Conservation (phyloP, 2,888 invertebrate genomes). For the Cephus pulcher region DNA sequence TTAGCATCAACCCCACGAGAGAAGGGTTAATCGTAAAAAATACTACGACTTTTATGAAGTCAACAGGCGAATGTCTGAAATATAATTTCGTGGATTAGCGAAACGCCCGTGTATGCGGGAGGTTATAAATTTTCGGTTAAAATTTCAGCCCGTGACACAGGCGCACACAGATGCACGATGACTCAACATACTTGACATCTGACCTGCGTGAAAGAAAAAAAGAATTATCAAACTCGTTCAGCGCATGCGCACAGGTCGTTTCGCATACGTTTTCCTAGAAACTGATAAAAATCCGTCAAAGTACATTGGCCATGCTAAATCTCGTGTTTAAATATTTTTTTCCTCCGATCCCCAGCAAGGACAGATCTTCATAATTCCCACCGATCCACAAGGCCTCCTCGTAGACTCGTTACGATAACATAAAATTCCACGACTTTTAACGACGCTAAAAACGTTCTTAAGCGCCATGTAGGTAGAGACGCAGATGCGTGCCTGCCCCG, state of each 20-base stretch:
- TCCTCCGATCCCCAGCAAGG: neutral
- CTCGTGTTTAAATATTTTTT: neutral
- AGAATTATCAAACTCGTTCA: neutral
- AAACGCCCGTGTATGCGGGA: slow-evolving; percentile 12
- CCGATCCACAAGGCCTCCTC: neutral
- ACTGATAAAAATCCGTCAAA: neutral
- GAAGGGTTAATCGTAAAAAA: slow-evolving; percentile 58
- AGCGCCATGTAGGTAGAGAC: slow-evolving; percentile 11
- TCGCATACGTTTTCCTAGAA: neutral
- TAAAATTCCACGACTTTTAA: slow-evolving; percentile 3
- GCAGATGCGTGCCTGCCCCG: neutral
- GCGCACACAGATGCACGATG: neutral
- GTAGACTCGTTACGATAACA: neutral
- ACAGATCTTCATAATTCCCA: neutral
- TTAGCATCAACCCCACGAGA: slow-evolving; percentile 55
- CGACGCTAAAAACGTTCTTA: slow-evolving; percentile 7
- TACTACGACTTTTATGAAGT: slow-evolving; percentile 45
- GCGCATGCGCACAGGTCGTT: neutral
- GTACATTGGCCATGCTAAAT: neutral
- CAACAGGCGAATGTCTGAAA: slow-evolving; percentile 32
- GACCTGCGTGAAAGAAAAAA: neutral
- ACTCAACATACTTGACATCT: neutral
- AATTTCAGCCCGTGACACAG: neutral
- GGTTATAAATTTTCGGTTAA: slow-evolving; percentile 32
- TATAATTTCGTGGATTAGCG: slow-evolving; percentile 60